Conservation (phyloP, 2,113 vertebrate genomes). For the Indicator indicator region DNA sequence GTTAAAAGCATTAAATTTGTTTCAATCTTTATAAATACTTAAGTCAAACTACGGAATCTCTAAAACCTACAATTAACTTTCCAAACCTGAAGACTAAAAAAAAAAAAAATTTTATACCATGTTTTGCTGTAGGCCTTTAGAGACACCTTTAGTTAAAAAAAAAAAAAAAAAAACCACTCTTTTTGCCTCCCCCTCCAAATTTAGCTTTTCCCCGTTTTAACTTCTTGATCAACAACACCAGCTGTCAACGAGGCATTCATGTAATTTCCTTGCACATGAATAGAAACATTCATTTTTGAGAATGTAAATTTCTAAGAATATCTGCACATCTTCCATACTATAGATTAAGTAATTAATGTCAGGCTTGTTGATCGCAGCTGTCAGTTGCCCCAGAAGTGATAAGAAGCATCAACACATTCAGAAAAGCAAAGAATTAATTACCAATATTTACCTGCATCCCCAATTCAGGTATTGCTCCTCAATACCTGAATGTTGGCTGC, state of each 20-base stretch:
- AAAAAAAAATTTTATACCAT: background rate
- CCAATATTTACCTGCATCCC: background rate
- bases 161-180: background rate
- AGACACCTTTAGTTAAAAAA: background rate
- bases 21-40: background rate
- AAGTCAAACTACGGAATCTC: background rate
- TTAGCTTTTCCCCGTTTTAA: background rate
- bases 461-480: too few species aligned
- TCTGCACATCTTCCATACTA: background rate
- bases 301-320: background rate
- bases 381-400: background rate
- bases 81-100: background rate
- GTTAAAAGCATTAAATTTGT: background rate
- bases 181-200: background rate
- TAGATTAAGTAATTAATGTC: background rate
- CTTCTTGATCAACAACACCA: background rate
- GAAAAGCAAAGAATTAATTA: background rate
- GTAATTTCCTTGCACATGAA: background rate
- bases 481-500: background rate
- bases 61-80: background rate
- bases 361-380: background rate
- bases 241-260: background rate
- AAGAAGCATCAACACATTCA: background rate
- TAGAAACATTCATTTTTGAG: background rate
- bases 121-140: background rate